Percentiles rank a stretch among this genome's conserved stretches.
These are phyloP conservation scores for Blera fallax DNA, from an alignment of 2,888 invertebrate genomes.

Conservation along the genomic window DNA sequence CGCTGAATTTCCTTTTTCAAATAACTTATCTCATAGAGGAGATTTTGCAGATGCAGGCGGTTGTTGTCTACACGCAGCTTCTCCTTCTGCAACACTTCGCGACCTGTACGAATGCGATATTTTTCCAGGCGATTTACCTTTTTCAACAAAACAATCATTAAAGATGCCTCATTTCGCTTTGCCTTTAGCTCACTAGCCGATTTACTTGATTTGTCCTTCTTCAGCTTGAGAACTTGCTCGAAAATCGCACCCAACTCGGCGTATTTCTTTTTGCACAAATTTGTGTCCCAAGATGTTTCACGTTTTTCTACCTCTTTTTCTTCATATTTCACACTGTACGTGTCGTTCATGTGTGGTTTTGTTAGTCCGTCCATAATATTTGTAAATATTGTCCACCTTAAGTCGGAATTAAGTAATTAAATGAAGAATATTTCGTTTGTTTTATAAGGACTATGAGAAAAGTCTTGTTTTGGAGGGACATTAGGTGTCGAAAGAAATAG, in stretches of 20 bases:
- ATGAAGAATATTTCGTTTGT: not conserved
- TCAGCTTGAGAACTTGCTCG: slow-evolving; percentile 86
- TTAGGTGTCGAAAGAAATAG: not conserved
- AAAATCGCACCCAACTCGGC: slow-evolving; percentile 87
- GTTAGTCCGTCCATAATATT: slow-evolving; percentile 39
- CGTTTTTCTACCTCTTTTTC: slow-evolving; percentile 69
- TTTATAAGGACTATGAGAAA: not conserved
- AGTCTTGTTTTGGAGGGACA: not conserved
- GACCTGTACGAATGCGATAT: slow-evolving; percentile 90
- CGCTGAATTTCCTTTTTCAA: slow-evolving; percentile 96
- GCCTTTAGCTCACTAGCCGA: slow-evolving; percentile 85
- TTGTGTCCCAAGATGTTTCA: slow-evolving; percentile 52
- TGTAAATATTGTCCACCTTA: not conserved
- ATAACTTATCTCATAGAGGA: slow-evolving; percentile 96
- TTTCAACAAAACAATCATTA: slow-evolving; percentile 91
- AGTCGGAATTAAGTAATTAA: not conserved
- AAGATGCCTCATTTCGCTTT: slow-evolving; percentile 87
- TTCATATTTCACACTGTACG: slow-evolving; percentile 57
- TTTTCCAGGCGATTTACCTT: slow-evolving; percentile 96
- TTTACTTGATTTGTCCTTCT: slow-evolving; percentile 84
- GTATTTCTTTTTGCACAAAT: slow-evolving; percentile 81
- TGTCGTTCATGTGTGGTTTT: slow-evolving; percentile 50
- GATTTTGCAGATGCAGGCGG: slow-evolving; percentile 94
- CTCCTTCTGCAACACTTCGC: slow-evolving; percentile 91
- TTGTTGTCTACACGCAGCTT: slow-evolving; percentile 95